Conservation (phyloP, 2,797 vertebrate species). For the Arctocebus calabarensis region DNA sequence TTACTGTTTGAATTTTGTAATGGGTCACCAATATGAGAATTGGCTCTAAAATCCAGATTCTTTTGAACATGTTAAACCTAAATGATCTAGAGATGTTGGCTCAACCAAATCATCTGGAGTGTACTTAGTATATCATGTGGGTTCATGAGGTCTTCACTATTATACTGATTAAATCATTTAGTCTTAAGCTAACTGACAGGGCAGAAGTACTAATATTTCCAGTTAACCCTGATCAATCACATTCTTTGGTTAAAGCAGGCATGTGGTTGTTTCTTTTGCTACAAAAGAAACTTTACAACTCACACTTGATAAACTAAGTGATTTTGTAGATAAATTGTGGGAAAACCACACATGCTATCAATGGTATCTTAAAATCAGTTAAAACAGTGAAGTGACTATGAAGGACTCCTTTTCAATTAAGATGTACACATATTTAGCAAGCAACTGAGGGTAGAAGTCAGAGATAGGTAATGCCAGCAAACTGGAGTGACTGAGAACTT, state of each 20-base stretch:
- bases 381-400: not conserved
- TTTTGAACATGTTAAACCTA: not conserved
- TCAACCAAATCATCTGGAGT: not conserved
- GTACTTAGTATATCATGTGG: not conserved
- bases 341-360: not conserved
- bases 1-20: not conserved
- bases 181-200: not conserved
- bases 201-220: not conserved
- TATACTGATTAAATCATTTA: not conserved
- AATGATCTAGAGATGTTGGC: not conserved
- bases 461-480: not conserved
- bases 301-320: not conserved
- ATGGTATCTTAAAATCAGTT: not conserved
- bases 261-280: not conserved
- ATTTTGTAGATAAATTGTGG: conserved; percentile 17
- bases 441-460: not conserved
- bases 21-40: not conserved
- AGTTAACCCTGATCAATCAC: not conserved
- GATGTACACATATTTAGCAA: not conserved
- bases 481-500: not conserved
- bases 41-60: not conserved
- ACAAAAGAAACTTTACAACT: not conserved
- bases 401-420: not conserved
- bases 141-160: not conserved
- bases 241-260: not conserved